Base-by-base conservation (phyloP, 2,888 invertebrate genomes). In the Apotomis betuletana region DNA sequence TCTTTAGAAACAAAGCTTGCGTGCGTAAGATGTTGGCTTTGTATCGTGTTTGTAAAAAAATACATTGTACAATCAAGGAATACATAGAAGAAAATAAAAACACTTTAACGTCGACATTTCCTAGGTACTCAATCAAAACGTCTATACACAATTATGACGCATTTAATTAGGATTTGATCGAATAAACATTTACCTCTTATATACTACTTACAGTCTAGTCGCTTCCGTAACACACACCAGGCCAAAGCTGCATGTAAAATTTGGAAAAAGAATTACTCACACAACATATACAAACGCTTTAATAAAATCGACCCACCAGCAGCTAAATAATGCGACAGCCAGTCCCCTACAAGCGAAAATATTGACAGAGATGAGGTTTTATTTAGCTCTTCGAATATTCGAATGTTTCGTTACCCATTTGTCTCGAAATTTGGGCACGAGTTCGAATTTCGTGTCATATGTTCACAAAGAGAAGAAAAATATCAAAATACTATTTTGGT, bases 141-240 rank as follows among this genome's bases (percentile, higher is more conserved):
- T 9, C 9, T 46, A 6, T 9, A n/a, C n/a, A 6, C 9, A 46
- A 46, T 9, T 46, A 8, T 46, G 46, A 41, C 1, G 41, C 6
- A 41, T 41, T 41, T 41, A 41, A 6, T 41, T 5, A 46, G 4
- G 46, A 9, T 9, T 8, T 10, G 9, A 49, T 49, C 9, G 9
- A 3, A 49, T 49, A 49, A 10, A 49, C 49, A 8, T 4, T 27
- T 0, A 49, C 5, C 58, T 15, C 52, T 10, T 10, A 8, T 58
- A 59, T 67, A 78, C 79, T 91, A 96, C 97, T 95, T 96, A 98
- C 98, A 97, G 94, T 98, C 97, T 90, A 97, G 96, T 85, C 97
- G 95, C 90, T 97, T 97, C 90, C 97, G 95, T 90, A 98, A 96
- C 79, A 97, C 96, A 94, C 97, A 97, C 98, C 98, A 98, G 88